Evolutionary conservation across 2,113 vertebrate species (phyloP).

Genomic region (Syrmaticus mikado): DNA sequence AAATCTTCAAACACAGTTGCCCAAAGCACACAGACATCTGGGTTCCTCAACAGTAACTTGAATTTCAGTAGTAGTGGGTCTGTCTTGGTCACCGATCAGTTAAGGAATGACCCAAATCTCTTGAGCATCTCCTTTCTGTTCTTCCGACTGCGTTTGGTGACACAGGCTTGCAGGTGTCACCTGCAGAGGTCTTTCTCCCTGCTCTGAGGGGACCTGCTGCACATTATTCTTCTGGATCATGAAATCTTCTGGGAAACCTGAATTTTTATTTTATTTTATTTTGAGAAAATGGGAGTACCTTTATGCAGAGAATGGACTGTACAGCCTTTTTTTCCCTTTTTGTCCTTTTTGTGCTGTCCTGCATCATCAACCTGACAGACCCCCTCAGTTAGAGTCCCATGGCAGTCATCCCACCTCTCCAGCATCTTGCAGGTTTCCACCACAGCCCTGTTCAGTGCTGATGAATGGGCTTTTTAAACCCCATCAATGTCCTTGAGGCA

Average conservation of each 20-base stretch:
- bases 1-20: neutral
- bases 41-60: neutral
- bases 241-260: neutral
- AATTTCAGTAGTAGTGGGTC: neutral
- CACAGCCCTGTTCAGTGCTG: neutral
- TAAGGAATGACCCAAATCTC: neutral
- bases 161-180: constrained; percentile 34
- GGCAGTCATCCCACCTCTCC: neutral
- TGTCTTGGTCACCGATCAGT: neutral
- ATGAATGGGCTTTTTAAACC: neutral
- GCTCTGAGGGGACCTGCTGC: constrained; percentile 17
- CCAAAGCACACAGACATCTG: neutral
- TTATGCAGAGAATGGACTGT: neutral
- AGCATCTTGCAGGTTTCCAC: neutral
- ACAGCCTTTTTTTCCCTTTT: neutral
- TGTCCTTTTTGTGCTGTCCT: neutral
- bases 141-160: neutral
- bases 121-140: neutral
- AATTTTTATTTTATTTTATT: neutral
- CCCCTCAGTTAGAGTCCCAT: neutral
- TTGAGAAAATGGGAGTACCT: neutral
- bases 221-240: neutral
- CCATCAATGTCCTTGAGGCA: neutral
- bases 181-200: constrained; percentile 27
- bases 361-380: neutral